phyloP scores from a whole-genome alignment of 2,888 invertebrate species.

The Arge pagana region DNA sequence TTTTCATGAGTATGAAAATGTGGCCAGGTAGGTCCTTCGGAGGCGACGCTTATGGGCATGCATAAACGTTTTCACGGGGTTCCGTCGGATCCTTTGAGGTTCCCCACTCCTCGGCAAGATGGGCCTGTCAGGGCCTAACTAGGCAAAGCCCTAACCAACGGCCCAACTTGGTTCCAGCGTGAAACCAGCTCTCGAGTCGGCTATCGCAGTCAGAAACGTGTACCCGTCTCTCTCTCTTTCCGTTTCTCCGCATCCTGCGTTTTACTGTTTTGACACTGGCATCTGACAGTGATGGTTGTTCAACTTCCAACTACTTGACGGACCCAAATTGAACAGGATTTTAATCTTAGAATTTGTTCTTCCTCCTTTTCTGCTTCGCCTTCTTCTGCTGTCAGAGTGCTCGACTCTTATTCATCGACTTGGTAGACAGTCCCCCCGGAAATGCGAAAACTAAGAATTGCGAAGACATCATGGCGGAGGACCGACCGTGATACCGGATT shows the following conservation, averaged over 20 bases:
- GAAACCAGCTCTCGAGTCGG: slow-evolving; percentile 24
- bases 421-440: too few species aligned
- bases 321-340: slow-evolving; percentile 30
- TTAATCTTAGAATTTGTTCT: slow-evolving; percentile 30
- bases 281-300: slow-evolving; percentile 39
- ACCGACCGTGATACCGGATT: too few species aligned
- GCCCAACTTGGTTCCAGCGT: slow-evolving; percentile 20
- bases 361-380: too few species aligned
- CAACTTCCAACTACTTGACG: slow-evolving; percentile 27
- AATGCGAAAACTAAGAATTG: too few species aligned
- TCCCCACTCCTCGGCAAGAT: slow-evolving; percentile 46
- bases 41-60: slow-evolving; percentile 49
- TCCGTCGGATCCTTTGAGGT: slow-evolving; percentile 48
- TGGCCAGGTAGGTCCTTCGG: too few species aligned
- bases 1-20: too few species aligned
- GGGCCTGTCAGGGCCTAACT: slow-evolving; percentile 55
- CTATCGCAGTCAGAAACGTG: slow-evolving; percentile 11
- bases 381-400: too few species aligned
- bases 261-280: slow-evolving; percentile 54
- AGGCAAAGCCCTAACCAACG: slow-evolving; percentile 43
- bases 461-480: too few species aligned
- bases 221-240: slow-evolving; percentile 13
- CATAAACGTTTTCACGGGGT: slow-evolving; percentile 54
- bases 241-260: slow-evolving; percentile 25
- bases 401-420: too few species aligned